Conservation (phyloP, 2,888 invertebrate genomes). For the Drosophila mayaguana region DNA sequence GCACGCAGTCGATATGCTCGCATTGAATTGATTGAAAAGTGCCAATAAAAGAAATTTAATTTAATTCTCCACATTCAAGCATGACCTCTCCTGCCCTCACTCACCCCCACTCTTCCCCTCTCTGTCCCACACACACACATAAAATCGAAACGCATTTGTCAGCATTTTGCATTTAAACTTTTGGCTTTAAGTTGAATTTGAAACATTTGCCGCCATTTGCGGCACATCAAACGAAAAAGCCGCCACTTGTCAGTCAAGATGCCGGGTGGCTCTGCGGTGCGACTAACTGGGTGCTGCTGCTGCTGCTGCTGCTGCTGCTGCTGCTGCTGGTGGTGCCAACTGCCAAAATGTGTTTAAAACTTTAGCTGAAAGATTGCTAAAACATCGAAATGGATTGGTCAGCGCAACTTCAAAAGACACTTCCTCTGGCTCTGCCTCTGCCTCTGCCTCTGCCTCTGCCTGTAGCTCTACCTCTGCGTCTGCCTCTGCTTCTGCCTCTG, state of each 20-base stretch:
- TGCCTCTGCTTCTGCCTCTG: not conserved
- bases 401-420: conserved; percentile 7
- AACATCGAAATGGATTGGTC: conserved; percentile 13
- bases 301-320: not conserved
- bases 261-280: not conserved
- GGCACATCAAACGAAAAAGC: conserved; percentile 57
- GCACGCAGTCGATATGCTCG: conserved; percentile 8
- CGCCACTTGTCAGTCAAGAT: conserved; percentile 29
- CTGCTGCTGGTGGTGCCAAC: not conserved
- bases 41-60: conserved; percentile 76
- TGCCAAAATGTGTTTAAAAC: conserved; percentile 12
- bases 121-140: not conserved
- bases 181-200: conserved; percentile 60
- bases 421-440: not conserved
- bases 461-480: not conserved
- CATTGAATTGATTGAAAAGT: conserved; percentile 33
- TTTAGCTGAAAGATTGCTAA: not conserved
- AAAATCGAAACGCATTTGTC: conserved; percentile 73
- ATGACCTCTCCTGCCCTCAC: conserved; percentile 14
- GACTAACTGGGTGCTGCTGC: not conserved
- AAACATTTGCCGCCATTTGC: conserved; percentile 64
- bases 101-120: not conserved
- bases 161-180: conserved; percentile 75
- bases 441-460: not conserved
- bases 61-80: conserved; percentile 68